Conservation (phyloP, 2,113 vertebrate species). For the Gymnobelideus leadbeateri region DNA sequence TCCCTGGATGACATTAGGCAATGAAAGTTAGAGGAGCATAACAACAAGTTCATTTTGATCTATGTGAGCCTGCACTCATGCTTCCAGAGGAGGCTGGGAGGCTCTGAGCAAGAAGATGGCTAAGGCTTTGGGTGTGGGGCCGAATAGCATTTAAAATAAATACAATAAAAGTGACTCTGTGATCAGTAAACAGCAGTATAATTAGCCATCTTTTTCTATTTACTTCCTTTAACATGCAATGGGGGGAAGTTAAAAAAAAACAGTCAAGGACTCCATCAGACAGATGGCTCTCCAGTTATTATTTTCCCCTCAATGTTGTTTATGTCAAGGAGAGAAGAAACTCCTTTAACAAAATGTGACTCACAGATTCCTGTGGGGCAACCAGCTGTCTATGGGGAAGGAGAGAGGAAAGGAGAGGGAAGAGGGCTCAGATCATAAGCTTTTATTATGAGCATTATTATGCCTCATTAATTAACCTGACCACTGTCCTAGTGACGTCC, state of each 20-base stretch:
- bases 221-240: conserved; percentile 90
- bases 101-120: conserved; percentile 54
- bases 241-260: conserved; percentile 89
- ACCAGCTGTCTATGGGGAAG: conserved; percentile 78
- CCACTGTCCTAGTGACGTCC: conserved; percentile 87
- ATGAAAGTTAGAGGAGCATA: not conserved
- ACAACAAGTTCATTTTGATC: not conserved
- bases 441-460: conserved; percentile 91
- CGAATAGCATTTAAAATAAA: conserved; percentile 75
- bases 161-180: conserved; percentile 80
- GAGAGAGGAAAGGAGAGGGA: conserved; percentile 83
- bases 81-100: not conserved
- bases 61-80: not conserved
- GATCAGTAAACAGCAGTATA: conserved; percentile 88
- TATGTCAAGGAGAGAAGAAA: conserved; percentile 85
- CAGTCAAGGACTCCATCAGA: conserved; percentile 88
- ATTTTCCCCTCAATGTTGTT: conserved; percentile 82
- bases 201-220: conserved; percentile 88
- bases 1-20: not conserved
- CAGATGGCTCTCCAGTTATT: conserved; percentile 90
- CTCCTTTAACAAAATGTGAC: conserved; percentile 84
- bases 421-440: conserved; percentile 85
- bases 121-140: conserved; percentile 59
- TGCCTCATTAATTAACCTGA: conserved; percentile 90
- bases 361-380: conserved; percentile 84